These are phyloP conservation scores for Nymphalis polychloros DNA, from an alignment of 2,888 invertebrate genomes.

Conservation along the genomic window DNA sequence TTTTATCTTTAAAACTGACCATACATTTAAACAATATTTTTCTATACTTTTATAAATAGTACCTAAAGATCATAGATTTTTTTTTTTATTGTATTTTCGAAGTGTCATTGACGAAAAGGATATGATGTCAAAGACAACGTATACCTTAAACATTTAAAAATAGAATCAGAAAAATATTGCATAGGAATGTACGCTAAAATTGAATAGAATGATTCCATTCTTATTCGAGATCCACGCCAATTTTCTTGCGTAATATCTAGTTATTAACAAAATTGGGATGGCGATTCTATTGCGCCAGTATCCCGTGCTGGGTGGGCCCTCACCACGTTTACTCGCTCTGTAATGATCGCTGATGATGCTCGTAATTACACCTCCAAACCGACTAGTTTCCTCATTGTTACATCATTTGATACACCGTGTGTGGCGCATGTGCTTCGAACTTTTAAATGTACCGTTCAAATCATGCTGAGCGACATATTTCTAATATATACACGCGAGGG, in stretches of 20 bases:
- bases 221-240: constrained; percentile 11
- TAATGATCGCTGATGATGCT: constrained; percentile 68
- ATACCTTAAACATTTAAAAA: background rate
- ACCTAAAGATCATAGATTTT: too few species aligned
- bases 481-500: constrained; percentile 18
- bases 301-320: constrained; percentile 56
- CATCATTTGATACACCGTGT: constrained; percentile 62
- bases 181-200: background rate
- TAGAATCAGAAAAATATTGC: background rate
- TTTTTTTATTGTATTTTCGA: too few species aligned
- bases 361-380: constrained; percentile 67
- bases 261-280: constrained; percentile 17
- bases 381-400: constrained; percentile 67
- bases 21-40: too few species aligned
- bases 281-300: constrained; percentile 18
- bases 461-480: constrained; percentile 34
- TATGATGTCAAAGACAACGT: background rate
- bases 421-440: constrained; percentile 54
- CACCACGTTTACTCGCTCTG: constrained; percentile 45
- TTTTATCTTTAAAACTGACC: background rate
- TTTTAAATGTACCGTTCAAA: constrained; percentile 32
- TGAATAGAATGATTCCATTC: background rate
- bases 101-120: too few species aligned
- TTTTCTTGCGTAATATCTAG: constrained; percentile 8
- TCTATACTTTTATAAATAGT: too few species aligned